Percentiles rank a stretch among this genome's conserved stretches.
Evolutionary conservation across 2,888 invertebrate species (phyloP).

Genomic region (Harpalus rufipes): DNA sequence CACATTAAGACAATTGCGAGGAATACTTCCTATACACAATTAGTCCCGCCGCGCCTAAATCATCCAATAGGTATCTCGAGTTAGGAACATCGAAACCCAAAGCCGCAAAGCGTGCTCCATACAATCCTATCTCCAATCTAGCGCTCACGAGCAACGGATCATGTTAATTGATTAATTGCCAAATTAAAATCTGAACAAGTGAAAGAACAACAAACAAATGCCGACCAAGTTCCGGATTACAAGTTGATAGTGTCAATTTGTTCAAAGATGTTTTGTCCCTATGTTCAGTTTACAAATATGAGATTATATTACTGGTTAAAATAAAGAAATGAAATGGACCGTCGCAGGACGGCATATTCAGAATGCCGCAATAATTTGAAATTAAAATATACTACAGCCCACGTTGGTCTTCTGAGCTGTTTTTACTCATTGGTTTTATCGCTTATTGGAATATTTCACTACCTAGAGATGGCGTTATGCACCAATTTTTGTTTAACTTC

Average conservation of each 20-base stretch:
- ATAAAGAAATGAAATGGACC: background rate
- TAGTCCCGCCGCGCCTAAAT: constrained; percentile 51
- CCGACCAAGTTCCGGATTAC: constrained; percentile 9
- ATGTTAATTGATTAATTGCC: constrained; percentile 60
- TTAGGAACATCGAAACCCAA: constrained; percentile 35
- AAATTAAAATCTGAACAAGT: constrained; percentile 55
- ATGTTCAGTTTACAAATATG: background rate
- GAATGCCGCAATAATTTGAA: too few species aligned
- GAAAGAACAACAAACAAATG: constrained; percentile 56
- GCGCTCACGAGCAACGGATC: constrained; percentile 38
- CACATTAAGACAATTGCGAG: constrained; percentile 46
- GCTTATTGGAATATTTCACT: too few species aligned
- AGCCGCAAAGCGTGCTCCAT: constrained; percentile 4
- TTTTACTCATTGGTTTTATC: too few species aligned
- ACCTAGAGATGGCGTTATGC: too few species aligned
- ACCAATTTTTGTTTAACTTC: too few species aligned
- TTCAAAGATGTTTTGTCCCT: background rate
- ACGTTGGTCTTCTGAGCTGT: too few species aligned
- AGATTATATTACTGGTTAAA: background rate
- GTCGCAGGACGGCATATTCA: background rate
- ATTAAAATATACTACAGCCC: too few species aligned
- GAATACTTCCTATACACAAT: constrained; percentile 39
- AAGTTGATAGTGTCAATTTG: background rate
- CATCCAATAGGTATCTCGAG: constrained; percentile 7
- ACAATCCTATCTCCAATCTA: constrained; percentile 46